Conservation (phyloP, 2,888 invertebrate species). For the Seira ritae region DNA sequence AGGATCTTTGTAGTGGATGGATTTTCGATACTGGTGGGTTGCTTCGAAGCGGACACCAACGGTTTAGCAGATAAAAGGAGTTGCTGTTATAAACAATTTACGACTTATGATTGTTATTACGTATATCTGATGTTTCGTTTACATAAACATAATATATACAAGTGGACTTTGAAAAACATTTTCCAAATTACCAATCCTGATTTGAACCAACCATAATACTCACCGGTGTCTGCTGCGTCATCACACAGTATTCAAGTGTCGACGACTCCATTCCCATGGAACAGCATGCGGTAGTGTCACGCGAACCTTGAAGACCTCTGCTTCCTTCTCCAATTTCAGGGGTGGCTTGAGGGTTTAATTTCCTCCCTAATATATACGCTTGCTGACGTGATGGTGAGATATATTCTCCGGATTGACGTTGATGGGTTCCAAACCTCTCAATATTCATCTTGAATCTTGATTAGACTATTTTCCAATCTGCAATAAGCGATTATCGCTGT, state of each 20-base stretch:
- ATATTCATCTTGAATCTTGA: too few relatives aligned
- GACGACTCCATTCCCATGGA: slow-evolving; percentile 74
- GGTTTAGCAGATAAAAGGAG: slow-evolving; percentile 83
- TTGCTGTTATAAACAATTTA: slow-evolving; percentile 81
- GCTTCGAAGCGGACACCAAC: slow-evolving; percentile 81
- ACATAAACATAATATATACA: too few relatives aligned
- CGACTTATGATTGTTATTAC: too few relatives aligned
- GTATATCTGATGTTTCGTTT: too few relatives aligned
- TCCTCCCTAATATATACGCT: slow-evolving; percentile 83
- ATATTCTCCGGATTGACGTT: slow-evolving; percentile 93
- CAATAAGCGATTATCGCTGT: too few relatives aligned
- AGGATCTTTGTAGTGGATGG: slow-evolving; percentile 93
- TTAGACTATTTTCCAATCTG: too few relatives aligned
- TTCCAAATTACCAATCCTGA: too few relatives aligned
- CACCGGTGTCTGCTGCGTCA: slow-evolving; percentile 94
- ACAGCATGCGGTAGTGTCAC: slow-evolving; percentile 47
- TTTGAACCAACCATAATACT: too few relatives aligned
- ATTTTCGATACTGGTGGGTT: slow-evolving; percentile 77
- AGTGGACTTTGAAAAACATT: too few relatives aligned
- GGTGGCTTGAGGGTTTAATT: slow-evolving; percentile 73
- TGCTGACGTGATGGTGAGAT: slow-evolving; percentile 90
- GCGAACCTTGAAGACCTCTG: slow-evolving; percentile 42
- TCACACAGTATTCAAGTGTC: slow-evolving; percentile 88
- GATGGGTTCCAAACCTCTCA: slow-evolving; percentile 91
- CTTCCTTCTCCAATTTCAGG: slow-evolving; percentile 27